Base-by-base conservation (phyloP, 2,888 invertebrate species). In the Pristionchus entomophagus region DNA sequence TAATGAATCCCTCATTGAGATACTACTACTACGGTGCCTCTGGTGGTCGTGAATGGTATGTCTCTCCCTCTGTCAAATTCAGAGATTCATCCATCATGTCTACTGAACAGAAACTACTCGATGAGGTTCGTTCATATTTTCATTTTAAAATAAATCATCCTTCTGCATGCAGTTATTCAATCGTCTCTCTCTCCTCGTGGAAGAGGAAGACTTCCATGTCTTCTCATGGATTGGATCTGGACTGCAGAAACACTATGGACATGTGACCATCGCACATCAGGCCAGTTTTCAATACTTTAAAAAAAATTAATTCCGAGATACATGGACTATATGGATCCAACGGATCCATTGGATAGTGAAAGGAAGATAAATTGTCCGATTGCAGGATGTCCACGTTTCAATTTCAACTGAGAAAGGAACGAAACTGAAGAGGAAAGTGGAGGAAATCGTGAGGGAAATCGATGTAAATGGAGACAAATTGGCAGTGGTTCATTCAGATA, bases 11-110 rank as follows among this genome's bases (percentile, higher is more conserved):
- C 5, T 29, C 45, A n/a, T 82, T 35, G 1, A 84, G 93, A n/a
- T 92, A 93, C 83, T 93, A 93, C 86, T 92, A 91, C 87, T 93
- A 91, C 84, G 93, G 93, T 22, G 93, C 93, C 2, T 93, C 92
- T 1, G 93, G 90, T n/a, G 93, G 93, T 26, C 90, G 93, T 12
- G 93, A 93, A 86, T 93, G 93, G 93, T 93, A 91, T 85, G 90
- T 93, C 41, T 91, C 92, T 45, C 91, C 93, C n/a, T 89, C 88
- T 1, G 88, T 90, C 84, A 92, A 93, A 83, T 93, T 93, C 91
- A 92, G 92, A 86, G 93, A 93, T 83, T 87, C 88, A 19, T 90
- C 91, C 22, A 92, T 93, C 65, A 88, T 90, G 41, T 91, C 90
- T 29, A 83, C 86, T 10, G 90, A 91, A 73, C 88, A 92, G 41